Base-by-base conservation (phyloP, 2,888 invertebrate genomes). In the Diplazon laetatorius region DNA sequence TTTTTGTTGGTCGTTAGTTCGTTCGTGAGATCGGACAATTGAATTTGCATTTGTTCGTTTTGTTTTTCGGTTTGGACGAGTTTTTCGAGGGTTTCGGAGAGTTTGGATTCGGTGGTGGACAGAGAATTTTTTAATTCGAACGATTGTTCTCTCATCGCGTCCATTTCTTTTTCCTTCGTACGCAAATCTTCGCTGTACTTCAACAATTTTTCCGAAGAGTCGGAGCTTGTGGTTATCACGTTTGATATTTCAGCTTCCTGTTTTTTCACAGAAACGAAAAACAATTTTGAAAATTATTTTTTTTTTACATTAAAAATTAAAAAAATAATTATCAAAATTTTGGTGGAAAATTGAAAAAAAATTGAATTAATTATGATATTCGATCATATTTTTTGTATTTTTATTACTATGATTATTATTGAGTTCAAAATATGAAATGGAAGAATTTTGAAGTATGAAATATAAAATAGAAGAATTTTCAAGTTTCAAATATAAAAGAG, bases 221-320 rank as follows among this genome's bases (percentile, higher is more conserved):
- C 93, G 2, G 93, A 93, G 0, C 94, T 93, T 79, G 93, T 93
- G 52, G 92, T 93, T 62, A 93, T 93, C n/a, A 94, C 87, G 85
- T 92, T 92, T 65, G 93, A 90, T 78, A 95, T 92, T 86, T 95
- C 94, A 4, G 92, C 86, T 89, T 95, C 94, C 85, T 90, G 65
- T 42, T 75, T 62, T 10, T 14, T 22, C 10, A 25, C 22, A 14
- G 0, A 44, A 44, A 30, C 2, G 6, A 30, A 30, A 30, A 30
- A 30, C n/a, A n/a, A n/a, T n/a, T n/a, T n/a, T n/a, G n/a, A n/a
- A n/a, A n/a, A n/a, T n/a, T n/a, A n/a, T n/a, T n/a, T n/a, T n/a
- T n/a, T n/a, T n/a, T n/a, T n/a, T n/a, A n/a, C n/a, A n/a, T n/a
- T n/a, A n/a, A 42, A 44, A 60, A 5, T 14, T 16, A 25, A 12